Percentiles rank a stretch among this genome's conserved stretches.
Conservation (phyloP, 2,797 vertebrate species). For the Vireo griseus region DNA sequence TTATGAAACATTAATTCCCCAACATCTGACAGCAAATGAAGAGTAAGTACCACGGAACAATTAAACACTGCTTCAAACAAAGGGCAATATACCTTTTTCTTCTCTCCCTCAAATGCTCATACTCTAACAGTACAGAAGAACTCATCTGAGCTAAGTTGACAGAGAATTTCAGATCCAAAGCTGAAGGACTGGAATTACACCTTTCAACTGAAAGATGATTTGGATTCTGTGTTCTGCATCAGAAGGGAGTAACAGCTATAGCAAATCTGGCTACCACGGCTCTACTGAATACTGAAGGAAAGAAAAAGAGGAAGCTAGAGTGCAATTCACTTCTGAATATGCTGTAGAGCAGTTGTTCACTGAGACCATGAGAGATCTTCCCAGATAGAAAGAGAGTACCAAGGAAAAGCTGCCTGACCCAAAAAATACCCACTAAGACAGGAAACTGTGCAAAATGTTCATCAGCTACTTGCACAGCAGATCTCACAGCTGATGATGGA, state of each 20-base stretch:
- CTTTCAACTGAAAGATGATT: background rate
- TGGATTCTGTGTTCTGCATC: background rate
- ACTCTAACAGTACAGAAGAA: background rate
- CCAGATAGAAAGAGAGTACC: background rate
- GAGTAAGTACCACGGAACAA: background rate
- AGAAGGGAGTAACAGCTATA: background rate
- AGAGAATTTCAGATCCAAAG: background rate
- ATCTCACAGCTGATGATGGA: background rate
- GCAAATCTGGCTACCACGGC: background rate
- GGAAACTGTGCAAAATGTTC: background rate
- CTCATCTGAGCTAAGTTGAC: background rate
- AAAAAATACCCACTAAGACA: background rate
- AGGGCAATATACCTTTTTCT: background rate
- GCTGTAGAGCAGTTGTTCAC: background rate
- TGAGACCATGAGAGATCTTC: background rate
- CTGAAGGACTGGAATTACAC: background rate
- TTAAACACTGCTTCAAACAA: background rate
- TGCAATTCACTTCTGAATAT: background rate
- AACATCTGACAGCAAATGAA: slow-evolving; percentile 8
- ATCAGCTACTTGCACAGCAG: background rate
- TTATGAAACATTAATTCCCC: slow-evolving; percentile 13
- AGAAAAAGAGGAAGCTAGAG: background rate
- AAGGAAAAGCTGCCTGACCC: background rate
- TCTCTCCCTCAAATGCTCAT: background rate
- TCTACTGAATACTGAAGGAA: background rate